Conservation (phyloP, 1,140 invertebrate species). For the Hormaphis cornu region DNA sequence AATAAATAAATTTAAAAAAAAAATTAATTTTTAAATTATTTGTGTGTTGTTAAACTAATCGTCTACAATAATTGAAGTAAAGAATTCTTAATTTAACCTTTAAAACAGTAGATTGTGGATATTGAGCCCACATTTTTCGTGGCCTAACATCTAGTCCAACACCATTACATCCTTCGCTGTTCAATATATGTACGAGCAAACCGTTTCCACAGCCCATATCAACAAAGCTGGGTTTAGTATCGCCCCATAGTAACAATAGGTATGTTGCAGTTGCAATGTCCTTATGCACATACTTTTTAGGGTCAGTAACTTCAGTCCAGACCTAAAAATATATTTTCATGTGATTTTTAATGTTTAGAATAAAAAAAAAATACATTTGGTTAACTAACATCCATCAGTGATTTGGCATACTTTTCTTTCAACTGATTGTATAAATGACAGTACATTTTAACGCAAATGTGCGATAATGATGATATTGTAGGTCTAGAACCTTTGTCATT, state of each 20-base stretch:
- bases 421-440: conserved; percentile 59
- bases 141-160: conserved; percentile 80
- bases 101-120: conserved; percentile 46
- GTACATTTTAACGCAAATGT: conserved; percentile 62
- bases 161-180: conserved; percentile 73
- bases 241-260: conserved; percentile 68
- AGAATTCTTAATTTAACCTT: no score
- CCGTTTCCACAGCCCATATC: conserved; percentile 97
- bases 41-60: no score
- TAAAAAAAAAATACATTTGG: neutral
- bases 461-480: conserved; percentile 53
- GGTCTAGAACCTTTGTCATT: conserved; percentile 38
- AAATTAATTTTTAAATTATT: no score
- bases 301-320: conserved; percentile 88
- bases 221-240: conserved; percentile 60
- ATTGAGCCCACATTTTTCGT: conserved; percentile 83
- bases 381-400: conserved; percentile 55
- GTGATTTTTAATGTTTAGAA: neutral
- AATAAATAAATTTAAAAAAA: no score
- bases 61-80: no score
- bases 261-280: conserved; percentile 92
- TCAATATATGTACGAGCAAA: conserved; percentile 78
- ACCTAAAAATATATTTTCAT: conserved; percentile 45
- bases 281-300: conserved; percentile 91
- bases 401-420: conserved; percentile 68